Percentiles rank a stretch among this genome's conserved stretches.
Evolutionary conservation across 1,140 invertebrate genomes (phyloP).

Genomic region (Drosophila subobscura): DNA sequence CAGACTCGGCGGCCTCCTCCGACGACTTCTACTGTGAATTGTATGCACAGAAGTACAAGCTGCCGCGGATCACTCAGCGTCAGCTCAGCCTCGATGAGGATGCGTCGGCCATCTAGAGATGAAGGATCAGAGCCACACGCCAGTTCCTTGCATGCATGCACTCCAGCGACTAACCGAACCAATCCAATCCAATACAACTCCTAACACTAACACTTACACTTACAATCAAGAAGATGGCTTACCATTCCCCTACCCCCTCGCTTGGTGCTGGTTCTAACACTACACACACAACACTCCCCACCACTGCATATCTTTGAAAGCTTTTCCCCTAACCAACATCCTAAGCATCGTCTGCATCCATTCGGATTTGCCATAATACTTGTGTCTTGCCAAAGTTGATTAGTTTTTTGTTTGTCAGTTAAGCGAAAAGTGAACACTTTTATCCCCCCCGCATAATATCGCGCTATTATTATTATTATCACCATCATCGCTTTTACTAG

Average conservation of each 20-base stretch:
- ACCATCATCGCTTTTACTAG: no score
- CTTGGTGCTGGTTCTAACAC: conserved; percentile 37
- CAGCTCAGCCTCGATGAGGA: conserved; percentile 68
- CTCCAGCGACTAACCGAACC: conserved; percentile 19
- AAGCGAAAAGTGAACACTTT: conserved; percentile 15
- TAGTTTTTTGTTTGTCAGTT: conserved; percentile 40
- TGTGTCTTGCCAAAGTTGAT: conserved; percentile 62
- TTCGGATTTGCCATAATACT: conserved; percentile 29
- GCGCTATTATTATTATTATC: no score
- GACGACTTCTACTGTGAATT: conserved; percentile 70
- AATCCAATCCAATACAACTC: conserved; percentile 3
- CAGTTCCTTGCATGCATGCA: conserved; percentile 30
- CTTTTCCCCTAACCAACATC: conserved; percentile 9
- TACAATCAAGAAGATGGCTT: conserved; percentile 8
- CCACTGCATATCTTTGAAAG: conserved; percentile 16
- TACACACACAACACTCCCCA: background rate
- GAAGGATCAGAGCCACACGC: conserved; percentile 15
- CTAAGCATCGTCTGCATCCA: conserved; percentile 34
- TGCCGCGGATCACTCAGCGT: conserved; percentile 59
- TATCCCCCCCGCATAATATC: no score
- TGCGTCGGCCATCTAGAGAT: conserved; percentile 39
- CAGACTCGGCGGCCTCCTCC: conserved; percentile 32
- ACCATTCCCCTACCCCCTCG: conserved; percentile 11
- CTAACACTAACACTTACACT: conserved; percentile 37
- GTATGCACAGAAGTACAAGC: conserved; percentile 61